These are phyloP conservation scores for Todiramphus chloris DNA, from an alignment of 2,113 vertebrate genomes.

Conservation along the genomic window DNA sequence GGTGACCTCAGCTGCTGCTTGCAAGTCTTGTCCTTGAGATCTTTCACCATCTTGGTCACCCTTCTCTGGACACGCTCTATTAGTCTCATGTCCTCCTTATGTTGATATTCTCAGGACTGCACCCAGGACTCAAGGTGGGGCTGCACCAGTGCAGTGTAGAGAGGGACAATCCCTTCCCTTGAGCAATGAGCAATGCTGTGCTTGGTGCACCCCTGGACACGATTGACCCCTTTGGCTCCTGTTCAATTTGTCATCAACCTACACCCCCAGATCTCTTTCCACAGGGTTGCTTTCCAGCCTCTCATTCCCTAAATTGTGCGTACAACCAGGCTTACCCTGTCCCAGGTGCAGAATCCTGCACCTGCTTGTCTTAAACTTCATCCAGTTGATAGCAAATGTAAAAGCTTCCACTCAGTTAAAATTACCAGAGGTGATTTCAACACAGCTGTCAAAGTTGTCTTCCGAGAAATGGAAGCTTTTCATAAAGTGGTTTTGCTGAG, in stretches of 20 bases:
- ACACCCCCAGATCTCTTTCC: not conserved
- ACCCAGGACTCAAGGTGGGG: too few species aligned
- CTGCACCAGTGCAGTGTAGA: too few species aligned
- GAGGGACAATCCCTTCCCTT: not conserved
- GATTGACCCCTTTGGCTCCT: not conserved
- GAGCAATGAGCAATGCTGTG: too few species aligned
- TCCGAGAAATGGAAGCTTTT: conserved; percentile 50
- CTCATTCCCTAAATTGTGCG: not conserved
- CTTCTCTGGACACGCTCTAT: not conserved
- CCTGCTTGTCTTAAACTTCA: not conserved
- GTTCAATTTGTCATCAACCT: not conserved
- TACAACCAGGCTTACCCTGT: not conserved
- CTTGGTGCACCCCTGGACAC: too few species aligned
- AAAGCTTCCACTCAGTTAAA: conserved; percentile 61
- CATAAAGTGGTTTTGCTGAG: conserved; percentile 18
- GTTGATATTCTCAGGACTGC: not conserved
- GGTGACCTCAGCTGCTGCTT: not conserved
- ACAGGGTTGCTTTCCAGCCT: not conserved
- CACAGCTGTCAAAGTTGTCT: conserved; percentile 63
- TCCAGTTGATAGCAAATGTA: not conserved
- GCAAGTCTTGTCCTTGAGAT: not conserved
- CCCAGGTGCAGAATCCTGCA: not conserved
- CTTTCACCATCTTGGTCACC: not conserved
- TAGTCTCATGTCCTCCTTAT: too few species aligned
- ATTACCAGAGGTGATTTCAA: conserved; percentile 68